phyloP scores from a whole-genome alignment of 2,113 vertebrate species.

The Cromileptes altivelis region DNA sequence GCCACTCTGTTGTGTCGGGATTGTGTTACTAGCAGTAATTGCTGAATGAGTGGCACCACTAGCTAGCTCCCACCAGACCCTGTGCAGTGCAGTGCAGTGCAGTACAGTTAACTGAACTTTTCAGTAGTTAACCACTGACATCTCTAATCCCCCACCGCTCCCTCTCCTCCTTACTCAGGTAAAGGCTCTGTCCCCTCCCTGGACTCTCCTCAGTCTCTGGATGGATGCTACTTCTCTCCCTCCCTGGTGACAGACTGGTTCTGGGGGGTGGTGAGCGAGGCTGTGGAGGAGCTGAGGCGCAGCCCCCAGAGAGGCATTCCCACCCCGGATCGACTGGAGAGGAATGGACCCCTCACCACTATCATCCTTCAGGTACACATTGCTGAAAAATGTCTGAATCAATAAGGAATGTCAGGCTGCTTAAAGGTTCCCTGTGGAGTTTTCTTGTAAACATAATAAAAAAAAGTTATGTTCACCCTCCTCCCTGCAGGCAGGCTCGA shows the following conservation, averaged over 20 bases:
- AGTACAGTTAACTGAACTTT: too few species aligned
- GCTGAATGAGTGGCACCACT: too few species aligned
- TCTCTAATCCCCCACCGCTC: not conserved
- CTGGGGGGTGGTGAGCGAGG: constrained; percentile 82
- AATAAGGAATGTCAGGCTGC: constrained; percentile 1
- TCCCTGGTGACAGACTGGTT: constrained; percentile 87
- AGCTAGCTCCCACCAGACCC: too few species aligned
- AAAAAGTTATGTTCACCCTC: not conserved
- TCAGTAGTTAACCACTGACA: too few species aligned
- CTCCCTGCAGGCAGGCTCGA: constrained; percentile 79
- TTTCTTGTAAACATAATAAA: not conserved
- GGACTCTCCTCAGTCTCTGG: constrained; percentile 80
- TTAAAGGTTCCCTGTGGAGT: not conserved
- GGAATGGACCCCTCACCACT: constrained; percentile 85
- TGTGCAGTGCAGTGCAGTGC: too few species aligned
- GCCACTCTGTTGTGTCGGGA: too few species aligned
- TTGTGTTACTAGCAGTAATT: too few species aligned
- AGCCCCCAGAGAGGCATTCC: constrained; percentile 86
- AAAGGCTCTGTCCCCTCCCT: constrained; percentile 76
- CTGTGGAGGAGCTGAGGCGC: constrained; percentile 81
- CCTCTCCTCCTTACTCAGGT: constrained; percentile 18
- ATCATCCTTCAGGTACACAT: constrained; percentile 81
- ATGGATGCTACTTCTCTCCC: constrained; percentile 87
- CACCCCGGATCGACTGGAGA: constrained; percentile 82
- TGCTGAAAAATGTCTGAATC: not conserved